These are phyloP conservation scores for Euphonia xanthogaster DNA, from an alignment of 2,797 vertebrate species.

Conservation along the genomic window DNA sequence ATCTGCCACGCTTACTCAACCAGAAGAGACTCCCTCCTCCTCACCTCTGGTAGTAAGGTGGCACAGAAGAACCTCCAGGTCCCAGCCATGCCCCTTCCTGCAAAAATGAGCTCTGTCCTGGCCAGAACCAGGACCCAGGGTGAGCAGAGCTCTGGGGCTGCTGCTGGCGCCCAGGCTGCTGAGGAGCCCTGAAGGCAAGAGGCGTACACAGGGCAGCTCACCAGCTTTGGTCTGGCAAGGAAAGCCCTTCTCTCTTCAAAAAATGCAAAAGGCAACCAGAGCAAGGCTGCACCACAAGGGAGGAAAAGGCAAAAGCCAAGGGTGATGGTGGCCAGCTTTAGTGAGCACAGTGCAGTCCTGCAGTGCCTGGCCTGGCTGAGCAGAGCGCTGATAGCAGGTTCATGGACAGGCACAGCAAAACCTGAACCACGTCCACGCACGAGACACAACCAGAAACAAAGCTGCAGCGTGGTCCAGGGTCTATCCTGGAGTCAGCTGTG, in stretches of 20 bases:
- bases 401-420: background rate
- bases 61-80: background rate
- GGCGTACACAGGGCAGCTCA: accelerated
- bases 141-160: background rate
- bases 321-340: background rate
- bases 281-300: background rate
- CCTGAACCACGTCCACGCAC: background rate
- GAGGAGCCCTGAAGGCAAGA: background rate
- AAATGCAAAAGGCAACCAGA: background rate
- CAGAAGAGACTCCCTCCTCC: background rate
- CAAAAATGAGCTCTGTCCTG: no score
- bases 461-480: background rate
- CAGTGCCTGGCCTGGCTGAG: background rate
- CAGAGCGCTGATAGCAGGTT: background rate
- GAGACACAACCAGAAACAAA: background rate
- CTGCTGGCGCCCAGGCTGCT: background rate
- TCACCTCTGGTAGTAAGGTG: accelerated
- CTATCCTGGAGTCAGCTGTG: background rate
- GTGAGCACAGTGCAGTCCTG: background rate
- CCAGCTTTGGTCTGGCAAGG: accelerated
- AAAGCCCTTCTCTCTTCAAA: background rate
- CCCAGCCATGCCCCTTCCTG: background rate
- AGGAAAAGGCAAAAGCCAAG: background rate
- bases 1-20: accelerated
- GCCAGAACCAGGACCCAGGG: no score